These are phyloP conservation scores for Babylonia areolata DNA, from an alignment of 1,140 invertebrate species.

Conservation along the genomic window DNA sequence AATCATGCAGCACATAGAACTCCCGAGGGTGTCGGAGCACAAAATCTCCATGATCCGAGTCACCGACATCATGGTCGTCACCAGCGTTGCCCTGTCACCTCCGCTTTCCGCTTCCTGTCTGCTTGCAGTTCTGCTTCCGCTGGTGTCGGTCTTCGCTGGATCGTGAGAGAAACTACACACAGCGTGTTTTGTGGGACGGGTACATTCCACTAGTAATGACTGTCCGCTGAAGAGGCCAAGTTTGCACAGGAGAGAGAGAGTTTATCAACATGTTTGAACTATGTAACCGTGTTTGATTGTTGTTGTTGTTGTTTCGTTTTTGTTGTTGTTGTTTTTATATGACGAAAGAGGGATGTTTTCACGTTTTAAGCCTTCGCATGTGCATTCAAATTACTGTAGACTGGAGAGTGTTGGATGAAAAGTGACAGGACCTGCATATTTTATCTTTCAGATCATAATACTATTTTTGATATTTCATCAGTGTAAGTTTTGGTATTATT, in stretches of 20 bases:
- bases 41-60: conserved; percentile 16
- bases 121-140: not conserved
- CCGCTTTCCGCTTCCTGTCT: not conserved
- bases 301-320: not conserved
- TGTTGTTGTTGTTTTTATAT: not conserved
- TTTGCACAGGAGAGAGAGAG: no score
- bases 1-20: not conserved
- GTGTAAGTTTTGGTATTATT: no score
- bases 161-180: not conserved
- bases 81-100: conserved; percentile 13
- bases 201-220: not conserved
- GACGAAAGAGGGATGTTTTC: no score
- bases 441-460: no score
- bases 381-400: no score
- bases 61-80: conserved; percentile 17
- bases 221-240: not conserved
- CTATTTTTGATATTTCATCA: no score
- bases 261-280: no score
- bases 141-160: not conserved
- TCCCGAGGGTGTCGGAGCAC: not conserved
- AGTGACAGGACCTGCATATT: no score
- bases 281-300: not conserved
- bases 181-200: not conserved
- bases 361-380: no score
- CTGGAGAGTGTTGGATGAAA: no score